These are phyloP conservation scores for Typhlichthys eigenmanni DNA, from an alignment of 2,797 vertebrate species.

Conservation along the genomic window DNA sequence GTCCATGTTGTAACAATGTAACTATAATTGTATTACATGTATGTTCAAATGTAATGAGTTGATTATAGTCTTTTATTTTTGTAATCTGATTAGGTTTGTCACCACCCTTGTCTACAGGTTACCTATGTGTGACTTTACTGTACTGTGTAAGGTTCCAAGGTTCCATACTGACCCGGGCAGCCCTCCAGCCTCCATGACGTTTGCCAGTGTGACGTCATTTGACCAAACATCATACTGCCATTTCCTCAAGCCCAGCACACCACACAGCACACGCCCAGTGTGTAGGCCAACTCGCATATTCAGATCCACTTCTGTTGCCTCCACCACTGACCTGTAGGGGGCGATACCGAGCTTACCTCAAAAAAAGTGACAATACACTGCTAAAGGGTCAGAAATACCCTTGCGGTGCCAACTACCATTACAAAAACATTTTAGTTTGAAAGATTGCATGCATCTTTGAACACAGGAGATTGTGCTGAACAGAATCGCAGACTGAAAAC, in stretches of 20 bases:
- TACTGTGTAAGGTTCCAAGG: not conserved
- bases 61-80: too few relatives aligned
- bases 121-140: conserved; percentile 3
- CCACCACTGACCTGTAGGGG: conserved; percentile 89
- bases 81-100: too few relatives aligned
- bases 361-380: not conserved
- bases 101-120: not conserved
- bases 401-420: not conserved
- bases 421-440: too few relatives aligned
- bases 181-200: conserved; percentile 97
- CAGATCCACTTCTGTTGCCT: conserved; percentile 96
- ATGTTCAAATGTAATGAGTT: too few relatives aligned
- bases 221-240: conserved; percentile 99
- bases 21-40: too few relatives aligned
- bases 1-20: too few relatives aligned
- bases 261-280: conserved; percentile 94
- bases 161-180: conserved; percentile 88
- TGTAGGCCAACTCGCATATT: conserved; percentile 98
- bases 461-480: too few relatives aligned
- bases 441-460: too few relatives aligned
- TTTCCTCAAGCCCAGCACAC: conserved; percentile 94
- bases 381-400: not conserved
- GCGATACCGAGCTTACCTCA: not conserved
- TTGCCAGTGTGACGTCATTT: conserved; percentile 97
- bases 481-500: too few relatives aligned